Conservation (phyloP, 2,797 vertebrate species). For the Periparus ater region DNA sequence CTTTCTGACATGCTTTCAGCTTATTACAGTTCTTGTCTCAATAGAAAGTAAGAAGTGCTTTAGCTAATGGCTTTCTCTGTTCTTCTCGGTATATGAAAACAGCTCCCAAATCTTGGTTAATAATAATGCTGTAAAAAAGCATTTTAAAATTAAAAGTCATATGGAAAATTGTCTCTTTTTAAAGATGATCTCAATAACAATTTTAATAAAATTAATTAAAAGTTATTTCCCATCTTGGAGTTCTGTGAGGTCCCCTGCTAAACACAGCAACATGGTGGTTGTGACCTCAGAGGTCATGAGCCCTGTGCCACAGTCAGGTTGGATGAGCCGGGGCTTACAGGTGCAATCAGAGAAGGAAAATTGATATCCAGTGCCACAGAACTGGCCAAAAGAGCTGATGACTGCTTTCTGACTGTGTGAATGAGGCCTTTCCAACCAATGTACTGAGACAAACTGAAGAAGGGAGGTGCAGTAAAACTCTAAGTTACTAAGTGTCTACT, state of each 20-base stretch:
- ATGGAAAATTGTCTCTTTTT: neutral
- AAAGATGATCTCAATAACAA: neutral
- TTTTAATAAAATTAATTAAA: neutral
- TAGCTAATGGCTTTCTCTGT: neutral
- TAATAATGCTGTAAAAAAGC: neutral
- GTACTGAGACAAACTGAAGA: neutral
- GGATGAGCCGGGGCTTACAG: neutral
- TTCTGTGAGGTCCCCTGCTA: neutral
- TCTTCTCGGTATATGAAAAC: neutral
- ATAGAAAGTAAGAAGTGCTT: neutral
- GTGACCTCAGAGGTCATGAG: neutral
- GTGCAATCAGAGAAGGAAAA: neutral
- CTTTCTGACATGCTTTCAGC: neutral
- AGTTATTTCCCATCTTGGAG: neutral
- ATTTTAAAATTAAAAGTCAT: neutral
- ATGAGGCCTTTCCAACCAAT: neutral
- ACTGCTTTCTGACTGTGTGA: neutral
- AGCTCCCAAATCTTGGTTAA: neutral
- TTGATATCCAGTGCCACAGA: neutral
- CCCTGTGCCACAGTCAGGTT: neutral
- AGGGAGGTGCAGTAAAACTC: neutral
- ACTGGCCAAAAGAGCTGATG: neutral
- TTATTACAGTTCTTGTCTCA: neutral
- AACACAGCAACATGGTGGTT: accelerated
- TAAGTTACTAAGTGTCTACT: neutral